phyloP scores from a whole-genome alignment of 2,888 invertebrate species.

The Meloe dianella region DNA sequence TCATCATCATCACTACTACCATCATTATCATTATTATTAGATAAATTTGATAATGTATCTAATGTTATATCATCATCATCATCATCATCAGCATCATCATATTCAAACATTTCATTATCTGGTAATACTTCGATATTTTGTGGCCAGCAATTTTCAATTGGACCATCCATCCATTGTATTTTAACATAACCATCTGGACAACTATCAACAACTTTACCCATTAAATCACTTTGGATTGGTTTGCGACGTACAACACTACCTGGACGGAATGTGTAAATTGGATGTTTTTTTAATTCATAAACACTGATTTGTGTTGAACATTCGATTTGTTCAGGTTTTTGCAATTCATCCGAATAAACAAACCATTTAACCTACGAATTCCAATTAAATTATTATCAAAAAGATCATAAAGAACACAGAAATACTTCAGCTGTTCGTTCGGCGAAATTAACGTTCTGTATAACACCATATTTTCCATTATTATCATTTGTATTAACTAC shows the following conservation, averaged over 20 bases:
- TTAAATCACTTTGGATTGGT: conserved; percentile 48
- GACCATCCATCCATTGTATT: conserved; percentile 92
- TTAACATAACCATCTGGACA: conserved; percentile 83
- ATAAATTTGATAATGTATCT: background rate
- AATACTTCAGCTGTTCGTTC: conserved; percentile 75
- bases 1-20: background rate
- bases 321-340: conserved; percentile 43
- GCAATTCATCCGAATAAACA: conserved; percentile 67
- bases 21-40: conserved; percentile 8
- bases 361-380: conserved; percentile 80
- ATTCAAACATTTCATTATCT: conserved; percentile 77
- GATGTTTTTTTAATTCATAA: conserved; percentile 94
- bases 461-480: conserved; percentile 82
- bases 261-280: conserved; percentile 91
- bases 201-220: conserved; percentile 88
- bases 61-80: conserved; percentile 18
- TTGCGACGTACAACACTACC: conserved; percentile 85
- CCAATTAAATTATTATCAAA: no score
- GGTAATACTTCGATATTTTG: conserved; percentile 74
- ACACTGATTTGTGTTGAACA: conserved; percentile 79
- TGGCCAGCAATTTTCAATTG: conserved; percentile 88
- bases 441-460: conserved; percentile 89
- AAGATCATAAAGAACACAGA: no score
- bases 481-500: conserved; percentile 63
- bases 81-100: conserved; percentile 65